These are phyloP conservation scores for Phthorimaea operculella DNA, from an alignment of 1,140 invertebrate species.

Conservation along the genomic window DNA sequence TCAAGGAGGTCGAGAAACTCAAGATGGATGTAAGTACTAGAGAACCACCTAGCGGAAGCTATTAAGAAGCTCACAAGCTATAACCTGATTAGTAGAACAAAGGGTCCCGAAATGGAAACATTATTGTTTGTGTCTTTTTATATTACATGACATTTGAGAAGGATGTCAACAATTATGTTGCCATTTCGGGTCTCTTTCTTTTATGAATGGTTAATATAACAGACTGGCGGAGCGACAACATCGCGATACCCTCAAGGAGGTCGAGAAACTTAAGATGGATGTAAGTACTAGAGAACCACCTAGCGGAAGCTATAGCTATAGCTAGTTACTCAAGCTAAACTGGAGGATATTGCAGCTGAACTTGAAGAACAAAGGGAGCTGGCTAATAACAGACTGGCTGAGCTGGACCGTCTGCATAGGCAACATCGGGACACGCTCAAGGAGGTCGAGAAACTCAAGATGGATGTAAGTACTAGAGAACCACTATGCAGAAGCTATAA, in stretches of 20 bases:
- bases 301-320: too few relatives aligned
- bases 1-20: constrained; percentile 95
- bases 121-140: too few relatives aligned
- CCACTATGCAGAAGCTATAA: constrained; percentile 87
- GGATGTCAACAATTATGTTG: too few relatives aligned
- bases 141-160: too few relatives aligned
- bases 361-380: constrained; percentile 94
- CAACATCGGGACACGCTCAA: constrained; percentile 93
- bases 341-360: constrained; percentile 84
- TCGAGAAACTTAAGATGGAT: constrained; percentile 98
- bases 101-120: too few relatives aligned
- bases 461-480: constrained; percentile 95
- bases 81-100: constrained; percentile 89
- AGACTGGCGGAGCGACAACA: constrained; percentile 88
- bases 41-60: constrained; percentile 93
- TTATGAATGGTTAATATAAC: constrained; percentile 94
- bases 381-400: constrained; percentile 86
- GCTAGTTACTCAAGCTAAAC: constrained; percentile 77
- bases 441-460: constrained; percentile 95
- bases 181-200: too few relatives aligned
- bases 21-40: constrained; percentile 99
- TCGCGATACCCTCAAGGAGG: constrained; percentile 90
- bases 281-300: too few relatives aligned
- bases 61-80: constrained; percentile 90
- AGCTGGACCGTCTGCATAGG: constrained; percentile 93